phyloP scores from a whole-genome alignment of 2,797 vertebrate genomes.

The Bufotes viridis region DNA sequence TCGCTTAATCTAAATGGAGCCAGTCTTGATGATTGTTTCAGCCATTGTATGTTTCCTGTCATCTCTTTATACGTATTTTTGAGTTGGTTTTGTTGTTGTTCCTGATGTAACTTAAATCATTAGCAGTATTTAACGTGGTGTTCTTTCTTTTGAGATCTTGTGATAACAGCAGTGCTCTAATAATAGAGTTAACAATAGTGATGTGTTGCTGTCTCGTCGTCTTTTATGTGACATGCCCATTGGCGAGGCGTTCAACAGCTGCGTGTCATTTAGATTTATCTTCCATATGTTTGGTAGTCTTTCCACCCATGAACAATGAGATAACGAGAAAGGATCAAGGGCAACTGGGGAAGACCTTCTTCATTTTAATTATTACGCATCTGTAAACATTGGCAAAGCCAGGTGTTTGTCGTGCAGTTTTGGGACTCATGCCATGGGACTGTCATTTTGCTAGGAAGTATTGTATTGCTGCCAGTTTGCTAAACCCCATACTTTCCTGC shows the following conservation, averaged over 20 bases:
- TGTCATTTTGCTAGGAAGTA: conserved; percentile 13
- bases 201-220: conserved; percentile 12
- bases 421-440: background rate
- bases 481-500: background rate
- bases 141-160: background rate
- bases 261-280: conserved; percentile 30
- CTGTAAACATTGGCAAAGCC: conserved; percentile 8
- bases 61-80: background rate
- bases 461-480: background rate
- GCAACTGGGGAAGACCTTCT: conserved; percentile 53
- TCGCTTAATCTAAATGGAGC: background rate
- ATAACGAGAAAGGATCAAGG: conserved; percentile 42
- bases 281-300: conserved; percentile 44
- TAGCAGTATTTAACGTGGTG: background rate
- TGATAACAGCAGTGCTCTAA: background rate
- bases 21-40: background rate
- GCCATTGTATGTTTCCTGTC: conserved; percentile 2
- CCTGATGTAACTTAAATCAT: background rate
- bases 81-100: background rate
- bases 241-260: conserved; percentile 37
- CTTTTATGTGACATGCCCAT: conserved; percentile 41
- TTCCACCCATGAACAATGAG: conserved; percentile 19
- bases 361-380: background rate
- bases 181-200: conserved; percentile 28
- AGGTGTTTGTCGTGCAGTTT: background rate